Evolutionary conservation across 2,797 vertebrate species (phyloP), one percentile per base, ranked within the genome.

Genomic region (Danio choprae): DNA sequence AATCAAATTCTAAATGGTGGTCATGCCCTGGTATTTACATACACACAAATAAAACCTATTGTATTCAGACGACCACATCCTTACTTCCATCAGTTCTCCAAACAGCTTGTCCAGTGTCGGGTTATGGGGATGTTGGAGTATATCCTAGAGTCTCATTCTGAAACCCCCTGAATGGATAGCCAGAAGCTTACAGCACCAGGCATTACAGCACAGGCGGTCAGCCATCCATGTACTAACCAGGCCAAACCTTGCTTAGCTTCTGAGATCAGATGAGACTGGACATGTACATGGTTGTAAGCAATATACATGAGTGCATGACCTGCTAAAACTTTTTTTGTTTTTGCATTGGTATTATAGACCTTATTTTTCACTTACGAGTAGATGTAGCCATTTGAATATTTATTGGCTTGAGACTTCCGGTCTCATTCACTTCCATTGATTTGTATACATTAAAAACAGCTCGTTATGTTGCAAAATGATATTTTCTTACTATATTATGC

Each of bases 141-240:
- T 59, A 59, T 59, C 12, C 56, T 22, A 36, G 56, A 5, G 15
- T 62, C 38, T 60, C 7, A 4, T 12, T 3, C 1, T 60, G 29
- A 38, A 38, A 29, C 58, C 29, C 29, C 29, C 29, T 16, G 29
- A 38, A 38, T 38, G 3, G 29, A 60, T 60, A 13, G 29, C 13
- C 29, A 9, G 29, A 83, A 78, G 58, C 74, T 77, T 82, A 83
- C 68, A 74, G 68, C 53, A 79, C 53, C 48, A 79, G 70, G 59
- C 78, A 79, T 79, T n/a, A n/a, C n/a, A n/a, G 74, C 69, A 60
- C 71, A 76, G 80, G 76, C 36, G 22, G 59, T 75, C 77, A 69
- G 46, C 60, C 59, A 80, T 77, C 80, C 74, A 77, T 68, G 55
- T 75, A 68, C 59, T 62, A 38, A 62, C 58, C 69, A 83, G 36